Evolutionary conservation across 2,113 vertebrate genomes (phyloP), one percentile per base, ranked within the genome.

Genomic region (Chaenocephalus aceratus): DNA sequence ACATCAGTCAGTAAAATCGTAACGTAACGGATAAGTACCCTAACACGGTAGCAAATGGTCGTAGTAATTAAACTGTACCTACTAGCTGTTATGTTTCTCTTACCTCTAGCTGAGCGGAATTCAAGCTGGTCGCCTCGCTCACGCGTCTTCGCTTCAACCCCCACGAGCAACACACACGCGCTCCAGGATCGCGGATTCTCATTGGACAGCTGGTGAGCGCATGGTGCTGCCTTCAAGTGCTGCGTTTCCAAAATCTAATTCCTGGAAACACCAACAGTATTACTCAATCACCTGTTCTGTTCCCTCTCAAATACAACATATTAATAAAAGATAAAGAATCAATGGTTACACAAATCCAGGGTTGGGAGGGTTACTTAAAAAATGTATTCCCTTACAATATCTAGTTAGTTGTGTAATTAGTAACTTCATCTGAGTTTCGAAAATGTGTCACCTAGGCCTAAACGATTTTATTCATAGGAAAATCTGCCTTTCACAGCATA

Each of bases 31-130:
- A 0, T 10, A 1, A 6, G 6, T 2, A 14, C 0, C 0, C 5
- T 5, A n/a, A 53, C 1, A 1, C 2, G 11, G 18, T 1, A 49
- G 4, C 0, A 65, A 14, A 61, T 23, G 8, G 0, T 54, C 0
- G 2, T n/a, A 9, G 46, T 12, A 18, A 12, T n/a, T 3, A 57
- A 10, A 63, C 5, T 46, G 41, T 4, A 67, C 18, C 23, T 2
- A 34, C 14, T 46, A 13, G n/a, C 36, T 21, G 63, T 58, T 45
- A 63, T 3, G 13, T 18, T 26, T 36, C 2, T 51, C 88, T 86
- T 84, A 93, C 92, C 92, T 89, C 70, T 16, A 12, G 21, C 71
- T 70, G 79, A 82, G 81, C 68, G 41, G 84, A 87, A 63, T 68
- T 60, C 58, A 58, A 58, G 82, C 78, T 69, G 61, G 78, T 77